A percentile compares a stretch with the other conserved stretches of the same genome.
phyloP scores from a whole-genome alignment of 2,797 vertebrate species.

The Pseudochirops corinnae region DNA sequence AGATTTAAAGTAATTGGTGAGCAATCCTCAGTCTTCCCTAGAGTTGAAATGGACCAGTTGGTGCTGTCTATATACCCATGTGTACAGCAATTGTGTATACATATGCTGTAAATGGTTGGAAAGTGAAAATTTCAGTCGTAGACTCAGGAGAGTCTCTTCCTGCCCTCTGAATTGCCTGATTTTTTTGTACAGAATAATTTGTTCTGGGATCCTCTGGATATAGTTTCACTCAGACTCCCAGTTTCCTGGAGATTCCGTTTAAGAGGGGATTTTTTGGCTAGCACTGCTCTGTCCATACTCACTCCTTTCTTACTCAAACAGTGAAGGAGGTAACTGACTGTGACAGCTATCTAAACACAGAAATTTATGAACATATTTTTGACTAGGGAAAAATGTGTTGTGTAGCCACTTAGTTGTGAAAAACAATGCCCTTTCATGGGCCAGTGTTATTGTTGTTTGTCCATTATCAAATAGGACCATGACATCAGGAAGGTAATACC shows the following conservation, averaged over 20 bases:
- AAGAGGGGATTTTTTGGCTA: constrained; percentile 66
- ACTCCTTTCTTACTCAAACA: constrained; percentile 63
- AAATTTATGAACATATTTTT: constrained; percentile 52
- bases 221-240: not conserved
- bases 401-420: not conserved
- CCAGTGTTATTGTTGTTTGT: too few species aligned
- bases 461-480: too few species aligned
- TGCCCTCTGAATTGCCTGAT: not conserved
- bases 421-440: not conserved
- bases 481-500: too few species aligned
- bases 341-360: constrained; percentile 63
- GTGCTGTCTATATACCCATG: accelerated
- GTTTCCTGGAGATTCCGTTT: constrained; percentile 56
- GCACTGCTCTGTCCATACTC: constrained; percentile 26
- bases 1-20: not conserved
- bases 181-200: not conserved
- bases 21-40: not conserved
- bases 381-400: not conserved
- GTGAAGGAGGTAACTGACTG: constrained; percentile 53
- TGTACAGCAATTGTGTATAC: accelerated
- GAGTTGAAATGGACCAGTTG: not conserved
- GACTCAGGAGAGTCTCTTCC: not conserved
- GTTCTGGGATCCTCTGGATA: not conserved
- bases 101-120: accelerated
- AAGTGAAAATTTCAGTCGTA: not conserved